These are phyloP conservation scores for Patagioenas fasciata DNA, from an alignment of 2,113 vertebrate species.

Conservation along the genomic window DNA sequence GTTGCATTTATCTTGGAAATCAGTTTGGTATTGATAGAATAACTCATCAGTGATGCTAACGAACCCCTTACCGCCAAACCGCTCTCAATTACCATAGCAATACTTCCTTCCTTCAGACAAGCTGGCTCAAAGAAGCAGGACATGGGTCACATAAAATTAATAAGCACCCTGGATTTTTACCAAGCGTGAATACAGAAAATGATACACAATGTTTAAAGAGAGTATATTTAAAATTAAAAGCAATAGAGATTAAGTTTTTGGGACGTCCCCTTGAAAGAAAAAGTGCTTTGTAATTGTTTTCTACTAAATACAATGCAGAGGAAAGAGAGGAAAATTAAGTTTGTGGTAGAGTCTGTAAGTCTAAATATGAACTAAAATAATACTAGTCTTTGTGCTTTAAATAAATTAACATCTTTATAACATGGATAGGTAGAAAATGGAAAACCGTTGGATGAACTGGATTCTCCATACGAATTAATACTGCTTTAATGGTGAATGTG, in stretches of 20 bases:
- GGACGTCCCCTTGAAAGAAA: not conserved
- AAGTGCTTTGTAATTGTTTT: not conserved
- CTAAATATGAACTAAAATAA: not conserved
- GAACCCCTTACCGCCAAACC: not conserved
- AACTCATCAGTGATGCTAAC: slow-evolving; percentile 43
- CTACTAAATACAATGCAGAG: not conserved
- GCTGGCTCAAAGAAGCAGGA: not conserved
- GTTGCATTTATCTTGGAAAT: slow-evolving; percentile 44
- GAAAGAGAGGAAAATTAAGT: not conserved
- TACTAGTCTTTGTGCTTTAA: not conserved
- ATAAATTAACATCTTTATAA: not conserved
- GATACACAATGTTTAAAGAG: fast-evolving
- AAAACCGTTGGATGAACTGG: not conserved
- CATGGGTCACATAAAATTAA: not conserved
- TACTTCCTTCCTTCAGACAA: not conserved
- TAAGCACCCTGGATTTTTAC: not conserved
- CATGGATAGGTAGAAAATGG: not conserved
- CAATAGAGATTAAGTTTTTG: not conserved
- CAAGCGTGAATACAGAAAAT: not conserved
- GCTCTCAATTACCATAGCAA: not conserved
- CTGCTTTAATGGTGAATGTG: not conserved
- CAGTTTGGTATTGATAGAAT: slow-evolving; percentile 24
- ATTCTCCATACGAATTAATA: not conserved
- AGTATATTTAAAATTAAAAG: not conserved
- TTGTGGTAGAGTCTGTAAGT: not conserved